phyloP scores from a whole-genome alignment of 1,140 invertebrate species.

The Rhyacophila brunnea region DNA sequence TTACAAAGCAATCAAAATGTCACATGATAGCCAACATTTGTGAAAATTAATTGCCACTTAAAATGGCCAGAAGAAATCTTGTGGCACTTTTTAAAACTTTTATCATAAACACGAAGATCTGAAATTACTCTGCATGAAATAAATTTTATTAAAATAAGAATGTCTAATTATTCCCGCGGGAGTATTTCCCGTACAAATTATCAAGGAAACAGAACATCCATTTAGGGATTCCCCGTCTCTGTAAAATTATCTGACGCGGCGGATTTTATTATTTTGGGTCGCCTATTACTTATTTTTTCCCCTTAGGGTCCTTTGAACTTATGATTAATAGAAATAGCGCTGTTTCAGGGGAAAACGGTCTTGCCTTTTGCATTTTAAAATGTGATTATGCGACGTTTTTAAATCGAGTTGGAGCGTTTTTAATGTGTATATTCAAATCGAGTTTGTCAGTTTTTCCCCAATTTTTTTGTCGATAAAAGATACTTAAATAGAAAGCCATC shows the following conservation, averaged over 20 bases:
- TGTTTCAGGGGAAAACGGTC: slow-evolving; percentile 6
- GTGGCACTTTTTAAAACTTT: not conserved
- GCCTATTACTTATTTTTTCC: slow-evolving; percentile 23
- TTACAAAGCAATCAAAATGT: no score
- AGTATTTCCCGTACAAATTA: no score
- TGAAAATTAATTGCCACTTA: no score
- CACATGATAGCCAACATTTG: no score
- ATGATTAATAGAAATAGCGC: slow-evolving; percentile 31
- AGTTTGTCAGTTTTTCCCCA: no score
- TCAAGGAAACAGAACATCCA: no score
- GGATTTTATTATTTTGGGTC: slow-evolving; percentile 22
- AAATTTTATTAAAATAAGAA: no score
- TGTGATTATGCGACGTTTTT: slow-evolving; percentile 4
- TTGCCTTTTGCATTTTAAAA: slow-evolving; percentile 17
- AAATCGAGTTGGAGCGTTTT: not conserved
- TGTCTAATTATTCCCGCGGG: no score
- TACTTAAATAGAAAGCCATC: no score
- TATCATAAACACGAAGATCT: not conserved
- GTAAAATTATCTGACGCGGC: slow-evolving; percentile 12
- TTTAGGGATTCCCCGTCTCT: not conserved
- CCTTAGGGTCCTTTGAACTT: slow-evolving; percentile 27
- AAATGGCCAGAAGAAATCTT: no score
- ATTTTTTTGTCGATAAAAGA: no score
- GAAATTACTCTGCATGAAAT: not conserved
- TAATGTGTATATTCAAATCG: not conserved